Evolutionary conservation across 2,888 invertebrate genomes (phyloP).

Genomic region (Adelognathus sp.): DNA sequence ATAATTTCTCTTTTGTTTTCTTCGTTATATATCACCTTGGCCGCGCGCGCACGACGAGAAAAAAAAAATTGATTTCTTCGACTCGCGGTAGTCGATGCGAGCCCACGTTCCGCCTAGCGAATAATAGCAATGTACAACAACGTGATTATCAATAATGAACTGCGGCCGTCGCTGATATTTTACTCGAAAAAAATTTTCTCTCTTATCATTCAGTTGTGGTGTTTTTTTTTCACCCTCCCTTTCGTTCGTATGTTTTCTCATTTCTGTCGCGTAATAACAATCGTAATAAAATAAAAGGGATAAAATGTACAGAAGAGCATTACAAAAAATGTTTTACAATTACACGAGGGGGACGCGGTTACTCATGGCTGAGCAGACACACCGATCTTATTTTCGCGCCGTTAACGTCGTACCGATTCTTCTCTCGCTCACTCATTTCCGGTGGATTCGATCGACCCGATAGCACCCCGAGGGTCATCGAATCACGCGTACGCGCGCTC

Average conservation of each 20-base stretch:
- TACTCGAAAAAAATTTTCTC: constrained; percentile 38
- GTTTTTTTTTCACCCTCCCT: constrained; percentile 52
- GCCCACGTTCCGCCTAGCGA: constrained; percentile 18
- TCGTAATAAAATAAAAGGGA: constrained; percentile 76
- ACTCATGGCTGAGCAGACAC: constrained; percentile 75
- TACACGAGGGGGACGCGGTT: constrained; percentile 73
- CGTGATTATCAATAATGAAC: constrained; percentile 64
- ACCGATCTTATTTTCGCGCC: constrained; percentile 47
- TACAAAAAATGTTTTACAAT: constrained; percentile 75
- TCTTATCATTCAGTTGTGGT: constrained; percentile 36
- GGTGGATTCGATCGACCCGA: not conserved
- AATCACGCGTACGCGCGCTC: constrained; percentile 51
- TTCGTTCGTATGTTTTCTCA: constrained; percentile 20
- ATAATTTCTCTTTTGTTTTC: not conserved
- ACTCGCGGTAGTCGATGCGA: not conserved
- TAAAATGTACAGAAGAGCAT: constrained; percentile 80
- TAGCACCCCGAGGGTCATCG: constrained; percentile 61
- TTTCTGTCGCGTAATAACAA: constrained; percentile 66
- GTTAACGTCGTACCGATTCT: not conserved
- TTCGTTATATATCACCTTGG: constrained; percentile 35
- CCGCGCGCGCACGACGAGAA: constrained; percentile 31
- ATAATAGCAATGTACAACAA: constrained; percentile 68
- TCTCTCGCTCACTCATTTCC: not conserved
- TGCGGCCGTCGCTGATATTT: constrained; percentile 61
- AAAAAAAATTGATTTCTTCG: constrained; percentile 8